Conservation (phyloP, 2,888 invertebrate species). For the Orthonevra nobilis region DNA sequence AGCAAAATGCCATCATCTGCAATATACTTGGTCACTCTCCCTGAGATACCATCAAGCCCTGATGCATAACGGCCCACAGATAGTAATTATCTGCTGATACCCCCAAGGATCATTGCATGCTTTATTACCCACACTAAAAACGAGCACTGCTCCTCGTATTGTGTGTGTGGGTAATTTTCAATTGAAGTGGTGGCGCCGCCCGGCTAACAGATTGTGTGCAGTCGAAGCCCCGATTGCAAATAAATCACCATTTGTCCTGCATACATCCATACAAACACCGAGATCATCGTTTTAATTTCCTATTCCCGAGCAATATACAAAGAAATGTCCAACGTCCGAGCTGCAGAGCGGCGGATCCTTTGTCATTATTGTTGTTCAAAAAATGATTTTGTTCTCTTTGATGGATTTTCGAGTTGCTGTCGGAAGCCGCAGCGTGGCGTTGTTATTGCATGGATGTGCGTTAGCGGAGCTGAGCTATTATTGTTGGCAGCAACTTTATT, state of each 20-base stretch:
- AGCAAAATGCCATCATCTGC: slow-evolving; percentile 40
- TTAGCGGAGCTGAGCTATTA: slow-evolving; percentile 42
- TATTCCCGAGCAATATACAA: slow-evolving; percentile 20
- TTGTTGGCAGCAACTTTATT: slow-evolving; percentile 60
- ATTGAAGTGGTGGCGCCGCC: slow-evolving; percentile 27
- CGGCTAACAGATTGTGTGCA: slow-evolving; percentile 50
- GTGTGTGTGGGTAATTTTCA: slow-evolving; percentile 44
- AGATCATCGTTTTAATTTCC: slow-evolving; percentile 67
- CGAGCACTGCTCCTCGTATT: slow-evolving; percentile 40
- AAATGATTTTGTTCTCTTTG: background rate
- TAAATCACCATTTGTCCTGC: slow-evolving; percentile 65
- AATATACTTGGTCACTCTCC: slow-evolving; percentile 53
- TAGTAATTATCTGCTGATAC: slow-evolving; percentile 59
- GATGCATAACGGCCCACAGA: slow-evolving; percentile 51
- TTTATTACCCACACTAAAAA: slow-evolving; percentile 59
- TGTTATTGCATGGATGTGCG: too few species aligned
- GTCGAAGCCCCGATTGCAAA: slow-evolving; percentile 47
- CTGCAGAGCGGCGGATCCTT: background rate
- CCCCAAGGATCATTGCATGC: slow-evolving; percentile 56
- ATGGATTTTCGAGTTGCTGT: slow-evolving; percentile 4
- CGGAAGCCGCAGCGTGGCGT: slow-evolving; percentile 29
- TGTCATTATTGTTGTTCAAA: background rate
- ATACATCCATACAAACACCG: slow-evolving; percentile 24
- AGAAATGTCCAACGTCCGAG: too few species aligned
- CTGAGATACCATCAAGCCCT: slow-evolving; percentile 42